These are phyloP conservation scores for Hyphantria cunea DNA, from an alignment of 1,140 invertebrate species.

Conservation along the genomic window DNA sequence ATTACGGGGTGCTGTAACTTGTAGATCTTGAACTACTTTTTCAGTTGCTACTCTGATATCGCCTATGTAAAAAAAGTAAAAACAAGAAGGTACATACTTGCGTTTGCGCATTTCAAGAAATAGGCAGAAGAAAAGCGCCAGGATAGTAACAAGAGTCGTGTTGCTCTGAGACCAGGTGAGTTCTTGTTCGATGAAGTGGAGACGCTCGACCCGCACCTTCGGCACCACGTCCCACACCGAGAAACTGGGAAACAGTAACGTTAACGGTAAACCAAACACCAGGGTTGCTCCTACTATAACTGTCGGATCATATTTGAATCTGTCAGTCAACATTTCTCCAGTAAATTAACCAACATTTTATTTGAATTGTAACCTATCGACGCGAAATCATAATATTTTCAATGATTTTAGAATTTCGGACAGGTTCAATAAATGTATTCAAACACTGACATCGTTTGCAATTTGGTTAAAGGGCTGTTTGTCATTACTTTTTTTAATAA, in stretches of 20 bases:
- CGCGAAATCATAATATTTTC: too few species aligned
- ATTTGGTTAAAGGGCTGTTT: too few species aligned
- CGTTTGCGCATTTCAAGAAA: constrained; percentile 67
- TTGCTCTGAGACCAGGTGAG: constrained; percentile 61
- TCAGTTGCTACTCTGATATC: too few species aligned
- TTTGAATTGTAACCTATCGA: constrained; percentile 10
- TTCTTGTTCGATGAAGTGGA: constrained; percentile 52
- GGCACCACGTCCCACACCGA: constrained; percentile 63
- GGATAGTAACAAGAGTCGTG: constrained; percentile 38
- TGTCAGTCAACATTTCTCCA: constrained; percentile 46
- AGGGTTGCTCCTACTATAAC: constrained; percentile 44
- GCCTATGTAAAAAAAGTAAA: too few species aligned
- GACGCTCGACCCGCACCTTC: constrained; percentile 57
- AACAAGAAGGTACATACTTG: constrained; percentile 44
- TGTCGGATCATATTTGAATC: constrained; percentile 49
- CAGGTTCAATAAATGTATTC: too few species aligned
- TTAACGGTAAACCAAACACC: constrained; percentile 63
- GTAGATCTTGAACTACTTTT: too few species aligned
- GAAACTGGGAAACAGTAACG: constrained; percentile 60
- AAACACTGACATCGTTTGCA: too few species aligned
- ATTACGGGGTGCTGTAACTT: too few species aligned
- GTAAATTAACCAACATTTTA: too few species aligned
- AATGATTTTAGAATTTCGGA: too few species aligned
- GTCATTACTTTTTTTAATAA: too few species aligned
- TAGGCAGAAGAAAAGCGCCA: constrained; percentile 58